phyloP scores from a whole-genome alignment of 1,140 invertebrate species.

The Elymnias hypermnestra region DNA sequence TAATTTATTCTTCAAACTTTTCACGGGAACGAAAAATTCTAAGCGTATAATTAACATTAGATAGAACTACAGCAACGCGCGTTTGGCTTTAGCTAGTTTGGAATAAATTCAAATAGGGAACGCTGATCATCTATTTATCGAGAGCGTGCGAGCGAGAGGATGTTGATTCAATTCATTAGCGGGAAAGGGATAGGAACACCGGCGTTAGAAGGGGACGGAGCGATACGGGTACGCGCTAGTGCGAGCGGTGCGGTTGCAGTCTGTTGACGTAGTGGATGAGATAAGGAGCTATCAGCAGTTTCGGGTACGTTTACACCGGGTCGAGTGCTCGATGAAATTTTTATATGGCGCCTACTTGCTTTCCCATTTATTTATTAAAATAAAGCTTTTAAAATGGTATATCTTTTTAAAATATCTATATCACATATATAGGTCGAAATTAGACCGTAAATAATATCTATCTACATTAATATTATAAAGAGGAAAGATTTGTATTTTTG shows the following conservation, averaged over 20 bases:
- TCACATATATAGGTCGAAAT: too few relatives aligned
- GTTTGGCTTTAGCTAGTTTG: too few relatives aligned
- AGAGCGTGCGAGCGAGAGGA: conserved; percentile 57
- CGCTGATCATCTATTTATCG: conserved; percentile 60
- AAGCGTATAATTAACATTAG: too few relatives aligned
- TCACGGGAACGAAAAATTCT: too few relatives aligned
- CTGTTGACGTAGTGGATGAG: conserved; percentile 73
- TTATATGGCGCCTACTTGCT: background rate
- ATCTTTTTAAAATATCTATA: too few relatives aligned
- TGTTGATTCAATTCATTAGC: conserved; percentile 72
- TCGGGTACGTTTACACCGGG: conserved; percentile 37
- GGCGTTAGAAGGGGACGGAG: conserved; percentile 37
- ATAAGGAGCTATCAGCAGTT: conserved; percentile 71
- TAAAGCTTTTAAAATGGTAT: too few relatives aligned
- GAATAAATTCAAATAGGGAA: conserved; percentile 68
- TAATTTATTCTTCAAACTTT: too few relatives aligned
- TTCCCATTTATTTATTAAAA: background rate
- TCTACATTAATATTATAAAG: too few relatives aligned
- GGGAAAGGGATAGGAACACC: conserved; percentile 39
- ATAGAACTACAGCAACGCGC: too few relatives aligned
- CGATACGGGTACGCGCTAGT: conserved; percentile 18
- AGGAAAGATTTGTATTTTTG: too few relatives aligned
- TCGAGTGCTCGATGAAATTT: conserved; percentile 27
- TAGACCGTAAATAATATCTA: too few relatives aligned
- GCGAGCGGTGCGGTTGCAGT: conserved; percentile 40